Evolutionary conservation across 2,888 invertebrate species (phyloP).

Genomic region (Dyspetes luteomarginatus): DNA sequence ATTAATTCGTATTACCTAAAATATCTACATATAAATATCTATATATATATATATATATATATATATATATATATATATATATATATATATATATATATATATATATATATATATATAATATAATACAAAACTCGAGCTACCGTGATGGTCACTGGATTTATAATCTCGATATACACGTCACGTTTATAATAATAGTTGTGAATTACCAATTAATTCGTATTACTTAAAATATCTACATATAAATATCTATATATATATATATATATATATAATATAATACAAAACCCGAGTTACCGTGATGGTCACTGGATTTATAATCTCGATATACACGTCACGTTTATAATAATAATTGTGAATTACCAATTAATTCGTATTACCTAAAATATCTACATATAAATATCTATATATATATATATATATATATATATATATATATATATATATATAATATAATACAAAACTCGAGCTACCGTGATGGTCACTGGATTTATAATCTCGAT

Average conservation of each 20-base stretch:
- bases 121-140: constrained; percentile 3
- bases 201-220: too few species aligned
- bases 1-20: too few species aligned
- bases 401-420: not conserved
- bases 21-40: too few species aligned
- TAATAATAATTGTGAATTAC: constrained; percentile 26
- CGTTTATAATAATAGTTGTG: constrained; percentile 37
- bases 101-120: not conserved
- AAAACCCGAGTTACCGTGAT: constrained; percentile 8
- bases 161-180: constrained; percentile 39
- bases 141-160: constrained; percentile 36
- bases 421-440: not conserved
- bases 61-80: too few species aligned
- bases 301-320: constrained; percentile 45
- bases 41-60: too few species aligned
- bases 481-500: constrained; percentile 48
- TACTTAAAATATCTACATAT: too few species aligned
- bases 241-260: not conserved
- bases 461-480: constrained; percentile 15
- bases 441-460: not conserved
- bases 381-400: not conserved
- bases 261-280: not conserved
- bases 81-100: not conserved
- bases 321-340: constrained; percentile 44
- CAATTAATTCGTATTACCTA: too few species aligned